Evolutionary conservation across 2,797 vertebrate species (phyloP).

Genomic region (Myotis vivesi): DNA sequence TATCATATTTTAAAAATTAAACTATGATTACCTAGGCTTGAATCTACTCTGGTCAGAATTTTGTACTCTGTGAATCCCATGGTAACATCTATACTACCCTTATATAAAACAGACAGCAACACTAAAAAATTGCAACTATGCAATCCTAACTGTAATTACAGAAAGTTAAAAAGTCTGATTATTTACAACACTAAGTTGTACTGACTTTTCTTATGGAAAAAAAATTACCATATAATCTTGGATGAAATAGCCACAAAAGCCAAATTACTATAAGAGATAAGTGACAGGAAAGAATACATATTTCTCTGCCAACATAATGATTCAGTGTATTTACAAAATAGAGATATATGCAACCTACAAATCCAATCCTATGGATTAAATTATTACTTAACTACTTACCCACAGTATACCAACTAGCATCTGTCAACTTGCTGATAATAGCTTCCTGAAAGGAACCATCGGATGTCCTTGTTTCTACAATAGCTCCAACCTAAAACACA

Average conservation of each 20-base stretch:
- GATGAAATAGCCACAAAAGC: background rate
- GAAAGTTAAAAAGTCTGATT: background rate
- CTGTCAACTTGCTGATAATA: slow-evolving; percentile 94
- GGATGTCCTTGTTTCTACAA: slow-evolving; percentile 93
- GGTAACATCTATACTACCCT: background rate
- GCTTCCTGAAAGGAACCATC: slow-evolving; percentile 93
- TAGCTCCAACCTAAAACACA: slow-evolving; percentile 91
- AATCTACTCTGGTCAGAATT: background rate
- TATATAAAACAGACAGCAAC: background rate
- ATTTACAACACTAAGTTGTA: background rate
- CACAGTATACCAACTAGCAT: slow-evolving; percentile 97
- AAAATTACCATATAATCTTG: slow-evolving; percentile 6
- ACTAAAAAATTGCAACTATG: background rate
- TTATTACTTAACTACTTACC: slow-evolving; percentile 86
- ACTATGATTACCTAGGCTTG: background rate
- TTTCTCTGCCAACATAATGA: background rate
- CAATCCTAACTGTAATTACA: background rate
- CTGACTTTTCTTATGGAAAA: background rate
- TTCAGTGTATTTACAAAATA: slow-evolving; percentile 11
- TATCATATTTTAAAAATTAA: background rate
- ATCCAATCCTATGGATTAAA: background rate
- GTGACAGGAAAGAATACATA: background rate
- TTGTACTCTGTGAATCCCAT: background rate
- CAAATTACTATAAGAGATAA: background rate
- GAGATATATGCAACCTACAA: background rate